A percentile compares a stretch with the other conserved stretches of the same genome.
Evolutionary conservation across 2,113 vertebrate species (phyloP).

Genomic region (Vidua chalybeata): DNA sequence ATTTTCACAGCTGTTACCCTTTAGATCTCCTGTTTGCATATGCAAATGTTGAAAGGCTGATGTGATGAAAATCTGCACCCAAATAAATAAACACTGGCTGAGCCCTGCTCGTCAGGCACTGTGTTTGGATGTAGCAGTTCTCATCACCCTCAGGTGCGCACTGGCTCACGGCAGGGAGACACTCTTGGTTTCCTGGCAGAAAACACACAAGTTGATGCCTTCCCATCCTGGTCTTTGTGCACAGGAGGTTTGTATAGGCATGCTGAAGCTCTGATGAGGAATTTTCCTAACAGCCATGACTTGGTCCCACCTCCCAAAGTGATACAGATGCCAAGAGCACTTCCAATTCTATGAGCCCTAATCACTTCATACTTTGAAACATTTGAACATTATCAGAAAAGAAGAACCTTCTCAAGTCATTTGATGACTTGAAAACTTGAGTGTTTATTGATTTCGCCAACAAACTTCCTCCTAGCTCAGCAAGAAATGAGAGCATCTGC

Average conservation of each 20-base stretch:
- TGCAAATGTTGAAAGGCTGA: neutral
- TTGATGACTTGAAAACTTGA: neutral
- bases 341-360: neutral
- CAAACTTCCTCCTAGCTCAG: neutral
- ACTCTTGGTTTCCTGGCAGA: neutral
- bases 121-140: neutral
- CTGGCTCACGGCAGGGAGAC: neutral
- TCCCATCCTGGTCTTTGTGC: neutral
- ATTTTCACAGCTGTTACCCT: neutral
- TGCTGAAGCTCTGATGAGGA: neutral
- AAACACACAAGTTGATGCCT: neutral
- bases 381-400: neutral
- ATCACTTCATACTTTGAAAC: neutral
- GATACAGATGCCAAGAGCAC: neutral
- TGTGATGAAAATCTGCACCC: neutral
- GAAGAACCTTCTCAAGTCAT: neutral
- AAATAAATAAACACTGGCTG: neutral
- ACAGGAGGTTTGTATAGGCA: neutral
- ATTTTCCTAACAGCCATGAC: neutral
- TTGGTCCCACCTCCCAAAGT: neutral
- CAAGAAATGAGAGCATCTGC: neutral
- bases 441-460: neutral
- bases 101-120: neutral
- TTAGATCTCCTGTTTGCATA: constrained; percentile 20
- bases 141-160: accelerated